phyloP scores from a whole-genome alignment of 64 coral and sea anemone genomes.

The Montipora capricornis region DNA sequence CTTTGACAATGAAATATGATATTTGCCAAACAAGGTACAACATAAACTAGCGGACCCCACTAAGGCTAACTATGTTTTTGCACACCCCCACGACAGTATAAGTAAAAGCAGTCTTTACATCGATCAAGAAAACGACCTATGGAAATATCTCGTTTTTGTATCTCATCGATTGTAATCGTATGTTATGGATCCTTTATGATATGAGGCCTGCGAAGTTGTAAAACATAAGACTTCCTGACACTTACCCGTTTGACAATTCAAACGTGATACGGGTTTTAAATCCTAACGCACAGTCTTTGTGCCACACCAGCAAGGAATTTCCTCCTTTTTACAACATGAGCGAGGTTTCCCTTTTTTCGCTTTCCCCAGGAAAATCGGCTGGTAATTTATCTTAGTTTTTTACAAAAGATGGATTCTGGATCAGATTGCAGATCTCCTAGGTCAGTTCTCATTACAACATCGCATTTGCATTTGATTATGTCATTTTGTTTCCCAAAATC shows the following conservation, averaged over 20 bases:
- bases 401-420: constrained; percentile 40
- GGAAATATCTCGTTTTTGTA: background rate
- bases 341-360: constrained; percentile 11
- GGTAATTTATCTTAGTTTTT: constrained; percentile 36
- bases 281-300: constrained; percentile 45
- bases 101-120: background rate
- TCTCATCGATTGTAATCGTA: background rate
- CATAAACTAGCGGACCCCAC: background rate
- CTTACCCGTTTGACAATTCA: constrained; percentile 42
- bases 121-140: background rate
- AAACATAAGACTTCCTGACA: constrained; percentile 22
- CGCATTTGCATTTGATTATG: constrained; percentile 65
- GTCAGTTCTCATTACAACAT: constrained; percentile 55
- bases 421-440: constrained; percentile 58
- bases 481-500: constrained; percentile 54
- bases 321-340: constrained; percentile 35
- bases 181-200: constrained; percentile 10
- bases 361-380: constrained; percentile 40
- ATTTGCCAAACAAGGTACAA: background rate
- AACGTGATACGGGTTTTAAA: constrained; percentile 48
- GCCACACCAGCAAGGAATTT: constrained; percentile 5
- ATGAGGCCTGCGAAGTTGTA: background rate
- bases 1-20: background rate
- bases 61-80: no score
- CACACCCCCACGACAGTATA: no score